phyloP scores from a whole-genome alignment of 2,797 vertebrate genomes.

The Pterois miles region DNA sequence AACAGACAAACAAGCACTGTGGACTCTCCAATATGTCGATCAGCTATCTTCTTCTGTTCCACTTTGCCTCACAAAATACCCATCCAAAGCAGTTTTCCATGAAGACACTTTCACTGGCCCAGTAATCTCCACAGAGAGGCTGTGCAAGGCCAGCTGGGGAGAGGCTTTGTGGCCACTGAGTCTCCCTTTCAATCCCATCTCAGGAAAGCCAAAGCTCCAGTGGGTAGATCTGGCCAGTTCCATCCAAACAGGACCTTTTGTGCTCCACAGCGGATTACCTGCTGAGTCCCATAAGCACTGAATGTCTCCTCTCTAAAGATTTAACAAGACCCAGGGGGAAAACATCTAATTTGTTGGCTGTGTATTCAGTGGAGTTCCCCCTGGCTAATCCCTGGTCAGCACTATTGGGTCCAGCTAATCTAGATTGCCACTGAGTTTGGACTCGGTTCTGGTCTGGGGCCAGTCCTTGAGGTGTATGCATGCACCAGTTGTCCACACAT shows the following conservation, averaged over 20 bases:
- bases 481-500: background rate
- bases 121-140: slow-evolving; percentile 55
- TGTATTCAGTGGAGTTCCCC: slow-evolving; percentile 43
- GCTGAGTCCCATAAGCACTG: slow-evolving; percentile 52
- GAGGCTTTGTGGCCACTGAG: slow-evolving; percentile 45
- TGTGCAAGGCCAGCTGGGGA: slow-evolving; percentile 39
- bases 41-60: slow-evolving; percentile 4
- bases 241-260: slow-evolving; percentile 59
- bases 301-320: slow-evolving; percentile 65
- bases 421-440: slow-evolving; percentile 18
- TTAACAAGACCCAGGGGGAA: slow-evolving; percentile 41
- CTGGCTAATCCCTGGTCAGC: slow-evolving; percentile 37
- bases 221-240: slow-evolving; percentile 55
- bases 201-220: slow-evolving; percentile 60
- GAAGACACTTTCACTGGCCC: slow-evolving; percentile 59
- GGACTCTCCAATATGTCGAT: background rate
- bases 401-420: slow-evolving; percentile 38
- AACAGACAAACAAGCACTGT: background rate
- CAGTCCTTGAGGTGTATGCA: background rate
- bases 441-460: slow-evolving; percentile 4
- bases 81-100: slow-evolving; percentile 31
- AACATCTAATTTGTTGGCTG: slow-evolving; percentile 51
- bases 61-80: slow-evolving; percentile 35
- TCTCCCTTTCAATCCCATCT: slow-evolving; percentile 69
- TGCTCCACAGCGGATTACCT: slow-evolving; percentile 57